Percentiles rank a stretch among this genome's conserved stretches.
Evolutionary conservation across 2,113 vertebrate genomes (phyloP).

Genomic region (Prolemur simus): DNA sequence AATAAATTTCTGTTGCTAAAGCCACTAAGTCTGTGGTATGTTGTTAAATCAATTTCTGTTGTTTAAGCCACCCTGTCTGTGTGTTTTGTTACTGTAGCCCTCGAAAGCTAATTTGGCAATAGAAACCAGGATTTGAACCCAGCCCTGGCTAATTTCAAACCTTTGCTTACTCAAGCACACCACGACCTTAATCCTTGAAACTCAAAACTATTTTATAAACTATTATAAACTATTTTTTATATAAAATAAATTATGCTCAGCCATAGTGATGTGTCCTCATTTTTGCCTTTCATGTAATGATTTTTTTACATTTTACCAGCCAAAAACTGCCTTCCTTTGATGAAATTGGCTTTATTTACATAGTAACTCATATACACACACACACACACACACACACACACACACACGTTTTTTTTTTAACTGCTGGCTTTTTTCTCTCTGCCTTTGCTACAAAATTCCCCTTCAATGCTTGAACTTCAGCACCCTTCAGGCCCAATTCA

Average conservation of each 20-base stretch:
- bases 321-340: neutral
- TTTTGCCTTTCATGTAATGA: conserved; percentile 12
- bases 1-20: neutral
- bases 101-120: neutral
- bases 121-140: neutral
- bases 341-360: neutral
- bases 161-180: neutral
- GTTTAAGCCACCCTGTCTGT: neutral
- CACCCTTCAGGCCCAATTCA: neutral
- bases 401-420: neutral
- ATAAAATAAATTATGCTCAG: neutral
- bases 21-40: neutral
- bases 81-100: neutral
- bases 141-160: neutral
- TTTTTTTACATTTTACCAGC: neutral
- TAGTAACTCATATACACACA: no score
- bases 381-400: no score
- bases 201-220: neutral
- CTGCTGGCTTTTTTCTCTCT: neutral
- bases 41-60: neutral
- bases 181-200: neutral
- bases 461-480: neutral
- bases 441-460: neutral
- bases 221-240: neutral
- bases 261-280: neutral